Conservation (phyloP, 2,113 vertebrate species). For the Typhlomys cinereus region DNA sequence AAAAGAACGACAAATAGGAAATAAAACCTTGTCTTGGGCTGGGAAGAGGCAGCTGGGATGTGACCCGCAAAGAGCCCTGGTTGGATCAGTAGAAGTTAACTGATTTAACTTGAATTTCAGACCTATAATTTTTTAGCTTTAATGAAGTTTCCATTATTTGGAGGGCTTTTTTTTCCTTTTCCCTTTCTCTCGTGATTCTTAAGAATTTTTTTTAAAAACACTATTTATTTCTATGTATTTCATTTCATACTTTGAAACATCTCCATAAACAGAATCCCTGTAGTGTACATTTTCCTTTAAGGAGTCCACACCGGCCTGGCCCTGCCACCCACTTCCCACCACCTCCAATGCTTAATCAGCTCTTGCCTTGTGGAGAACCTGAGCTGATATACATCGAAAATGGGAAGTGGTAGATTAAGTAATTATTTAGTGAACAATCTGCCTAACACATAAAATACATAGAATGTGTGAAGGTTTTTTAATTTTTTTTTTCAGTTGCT, state of each 20-base stretch:
- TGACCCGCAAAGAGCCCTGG: slow-evolving; percentile 55
- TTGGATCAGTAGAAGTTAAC: slow-evolving; percentile 67
- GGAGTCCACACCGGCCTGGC: neutral
- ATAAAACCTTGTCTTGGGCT: slow-evolving; percentile 69
- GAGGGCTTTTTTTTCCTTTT: neutral
- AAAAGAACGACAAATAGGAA: slow-evolving; percentile 51
- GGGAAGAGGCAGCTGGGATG: slow-evolving; percentile 64
- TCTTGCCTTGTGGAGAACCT: slow-evolving; percentile 31
- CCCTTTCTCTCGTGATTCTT: neutral
- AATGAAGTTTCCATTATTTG: slow-evolving; percentile 71
- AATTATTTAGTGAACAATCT: slow-evolving; percentile 58
- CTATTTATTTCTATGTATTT: slow-evolving; percentile 69
- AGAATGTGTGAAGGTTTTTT: too few relatives aligned
- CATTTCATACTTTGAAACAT: slow-evolving; percentile 66
- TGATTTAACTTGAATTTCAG: slow-evolving; percentile 74
- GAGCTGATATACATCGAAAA: slow-evolving; percentile 35
- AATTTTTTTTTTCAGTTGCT: slow-evolving; percentile 30
- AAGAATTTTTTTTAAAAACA: slow-evolving; percentile 9
- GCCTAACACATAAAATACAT: slow-evolving; percentile 46
- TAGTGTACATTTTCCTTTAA: slow-evolving; percentile 49
- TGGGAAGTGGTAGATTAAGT: slow-evolving; percentile 27
- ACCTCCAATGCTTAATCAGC: slow-evolving; percentile 34
- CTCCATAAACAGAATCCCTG: slow-evolving; percentile 61
- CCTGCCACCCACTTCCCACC: neutral
- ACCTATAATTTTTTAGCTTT: slow-evolving; percentile 72